phyloP scores from a whole-genome alignment of 1,140 invertebrate species.

The Papilio machaon region DNA sequence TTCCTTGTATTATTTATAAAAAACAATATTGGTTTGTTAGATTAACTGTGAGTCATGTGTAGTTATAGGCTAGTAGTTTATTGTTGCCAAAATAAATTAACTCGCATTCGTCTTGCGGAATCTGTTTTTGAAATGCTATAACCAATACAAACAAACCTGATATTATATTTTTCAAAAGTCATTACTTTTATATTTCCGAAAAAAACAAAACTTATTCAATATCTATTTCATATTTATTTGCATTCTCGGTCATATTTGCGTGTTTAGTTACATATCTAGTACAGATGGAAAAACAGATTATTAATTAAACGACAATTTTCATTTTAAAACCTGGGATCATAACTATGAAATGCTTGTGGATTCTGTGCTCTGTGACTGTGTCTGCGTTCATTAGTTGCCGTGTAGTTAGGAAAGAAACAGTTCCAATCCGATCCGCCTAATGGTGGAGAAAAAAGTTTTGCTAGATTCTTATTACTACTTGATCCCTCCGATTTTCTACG shows the following conservation, averaged over 20 bases:
- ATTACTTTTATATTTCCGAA: neutral
- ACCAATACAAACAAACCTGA: too few relatives aligned
- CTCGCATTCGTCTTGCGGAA: neutral
- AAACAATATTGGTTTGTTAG: conserved; percentile 1
- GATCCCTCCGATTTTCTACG: conserved; percentile 2
- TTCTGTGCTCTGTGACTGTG: neutral
- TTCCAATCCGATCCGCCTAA: neutral
- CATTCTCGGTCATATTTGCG: neutral
- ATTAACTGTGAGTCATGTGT: neutral
- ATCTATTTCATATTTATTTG: conserved; percentile 4
- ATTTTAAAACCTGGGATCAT: conserved; percentile 19
- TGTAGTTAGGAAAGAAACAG: neutral
- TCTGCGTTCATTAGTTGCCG: neutral
- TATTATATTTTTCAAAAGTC: neutral
- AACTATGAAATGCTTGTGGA: neutral
- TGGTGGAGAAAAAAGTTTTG: neutral
- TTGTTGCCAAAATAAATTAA: neutral
- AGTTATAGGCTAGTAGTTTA: neutral
- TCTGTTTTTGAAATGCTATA: too few relatives aligned
- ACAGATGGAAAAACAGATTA: neutral
- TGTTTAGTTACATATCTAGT: neutral
- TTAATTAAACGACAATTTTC: neutral
- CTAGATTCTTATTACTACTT: neutral
- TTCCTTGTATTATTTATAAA: conserved; percentile 22
- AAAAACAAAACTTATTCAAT: neutral